Conservation (phyloP, 2,113 vertebrate species). For the Canis aureus region DNA sequence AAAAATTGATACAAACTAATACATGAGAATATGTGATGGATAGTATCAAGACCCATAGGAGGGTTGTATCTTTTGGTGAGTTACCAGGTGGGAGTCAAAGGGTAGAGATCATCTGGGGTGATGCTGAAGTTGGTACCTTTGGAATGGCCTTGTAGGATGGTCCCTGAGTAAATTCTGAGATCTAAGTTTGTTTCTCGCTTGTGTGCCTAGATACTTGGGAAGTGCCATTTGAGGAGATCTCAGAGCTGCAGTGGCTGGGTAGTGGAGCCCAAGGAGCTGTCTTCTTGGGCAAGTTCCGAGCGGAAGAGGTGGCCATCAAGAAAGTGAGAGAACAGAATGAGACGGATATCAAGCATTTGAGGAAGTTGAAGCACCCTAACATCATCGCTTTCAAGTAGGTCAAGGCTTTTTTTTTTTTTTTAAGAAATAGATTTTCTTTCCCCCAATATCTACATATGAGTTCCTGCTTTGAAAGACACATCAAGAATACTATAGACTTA, state of each 20-base stretch:
- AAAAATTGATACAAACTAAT: neutral
- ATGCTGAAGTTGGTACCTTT: neutral
- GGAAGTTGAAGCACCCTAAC: conserved; percentile 98
- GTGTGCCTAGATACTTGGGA: conserved; percentile 95
- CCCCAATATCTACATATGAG: neutral
- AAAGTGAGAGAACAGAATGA: conserved; percentile 99
- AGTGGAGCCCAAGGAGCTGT: conserved; percentile 98
- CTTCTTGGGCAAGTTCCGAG: conserved; percentile 97
- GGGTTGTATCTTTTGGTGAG: neutral
- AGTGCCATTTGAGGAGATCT: conserved; percentile 99
- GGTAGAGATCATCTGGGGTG: neutral
- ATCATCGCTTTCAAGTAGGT: conserved; percentile 99
- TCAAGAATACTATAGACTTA: neutral
- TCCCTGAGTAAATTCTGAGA: neutral
- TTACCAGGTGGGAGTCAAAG: neutral
- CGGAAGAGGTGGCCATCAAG: conserved; percentile 99
- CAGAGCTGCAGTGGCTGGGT: conserved; percentile 98
- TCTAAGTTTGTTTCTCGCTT: neutral
- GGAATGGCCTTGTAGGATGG: neutral
- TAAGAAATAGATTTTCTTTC: conserved; percentile 48
- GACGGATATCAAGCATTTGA: conserved; percentile 98
- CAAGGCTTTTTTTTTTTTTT: conserved; percentile 21
- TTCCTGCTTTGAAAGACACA: conserved; percentile 25
- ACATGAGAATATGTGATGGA: neutral
- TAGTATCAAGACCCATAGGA: neutral